These are phyloP conservation scores for Perizoma affinitatum DNA, from an alignment of 2,888 invertebrate species.

Conservation along the genomic window DNA sequence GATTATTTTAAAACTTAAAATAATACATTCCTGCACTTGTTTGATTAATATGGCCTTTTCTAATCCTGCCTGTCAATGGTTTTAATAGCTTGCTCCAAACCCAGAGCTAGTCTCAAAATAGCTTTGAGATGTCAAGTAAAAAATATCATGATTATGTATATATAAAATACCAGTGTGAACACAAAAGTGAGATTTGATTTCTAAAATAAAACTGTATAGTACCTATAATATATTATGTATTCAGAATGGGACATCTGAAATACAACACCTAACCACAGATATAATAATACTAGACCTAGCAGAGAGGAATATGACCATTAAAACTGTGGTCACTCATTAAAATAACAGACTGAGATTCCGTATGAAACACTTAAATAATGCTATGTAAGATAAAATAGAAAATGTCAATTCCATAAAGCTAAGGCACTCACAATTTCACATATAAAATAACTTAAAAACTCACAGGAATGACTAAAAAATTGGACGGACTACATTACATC, in stretches of 20 bases:
- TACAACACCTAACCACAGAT: background rate
- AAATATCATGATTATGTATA: too few species aligned
- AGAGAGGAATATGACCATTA: background rate
- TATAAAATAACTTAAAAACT: background rate
- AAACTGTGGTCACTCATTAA: background rate
- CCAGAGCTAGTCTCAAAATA: too few species aligned
- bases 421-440: background rate
- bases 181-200: conserved; percentile 1
- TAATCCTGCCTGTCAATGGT: too few species aligned
- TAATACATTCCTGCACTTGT: too few species aligned
- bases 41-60: too few species aligned
- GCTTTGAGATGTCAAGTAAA: too few species aligned
- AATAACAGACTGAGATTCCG: background rate
- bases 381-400: background rate
- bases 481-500: conserved; percentile 25
- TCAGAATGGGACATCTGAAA: background rate
- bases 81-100: too few species aligned
- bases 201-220: conserved; percentile 9
- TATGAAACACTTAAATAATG: background rate
- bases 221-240: background rate
- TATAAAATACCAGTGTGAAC: background rate
- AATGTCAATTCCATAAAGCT: background rate
- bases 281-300: too few species aligned
- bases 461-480: conserved; percentile 16
- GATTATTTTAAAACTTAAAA: too few species aligned